A percentile compares a stretch with the other conserved stretches of the same genome.
Conservation (phyloP, 2,113 vertebrate species). For the Lichenostomus cassidix region DNA sequence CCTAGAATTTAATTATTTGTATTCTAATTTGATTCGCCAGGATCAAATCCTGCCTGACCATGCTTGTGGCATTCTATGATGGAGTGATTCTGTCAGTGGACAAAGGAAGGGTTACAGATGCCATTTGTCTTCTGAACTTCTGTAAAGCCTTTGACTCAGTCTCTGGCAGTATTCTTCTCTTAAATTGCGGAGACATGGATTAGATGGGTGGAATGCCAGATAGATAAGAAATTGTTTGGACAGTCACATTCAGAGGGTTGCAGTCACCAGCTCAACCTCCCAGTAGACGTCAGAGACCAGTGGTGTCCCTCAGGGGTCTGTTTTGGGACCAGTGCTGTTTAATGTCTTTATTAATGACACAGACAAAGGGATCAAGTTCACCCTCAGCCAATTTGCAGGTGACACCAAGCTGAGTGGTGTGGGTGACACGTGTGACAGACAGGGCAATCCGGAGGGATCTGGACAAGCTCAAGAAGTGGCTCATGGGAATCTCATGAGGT, state of each 20-base stretch:
- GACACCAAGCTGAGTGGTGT: neutral
- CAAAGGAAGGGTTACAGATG: neutral
- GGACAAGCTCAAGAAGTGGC: neutral
- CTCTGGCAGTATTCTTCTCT: neutral
- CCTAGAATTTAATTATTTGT: neutral
- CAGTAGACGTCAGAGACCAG: neutral
- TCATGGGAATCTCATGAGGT: neutral
- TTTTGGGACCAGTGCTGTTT: neutral
- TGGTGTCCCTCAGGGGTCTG: neutral
- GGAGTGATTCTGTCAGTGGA: no score
- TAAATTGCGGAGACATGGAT: neutral
- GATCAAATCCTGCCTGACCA: neutral
- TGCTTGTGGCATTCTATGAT: no score
- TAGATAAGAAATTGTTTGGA: neutral
- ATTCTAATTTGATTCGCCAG: neutral
- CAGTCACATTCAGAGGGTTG: neutral
- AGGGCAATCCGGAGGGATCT: neutral
- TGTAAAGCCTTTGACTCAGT: neutral
- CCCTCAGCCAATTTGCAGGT: neutral
- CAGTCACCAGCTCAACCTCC: neutral
- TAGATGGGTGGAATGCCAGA: accelerated
- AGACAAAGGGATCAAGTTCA: neutral
- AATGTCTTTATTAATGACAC: neutral
- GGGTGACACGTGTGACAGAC: neutral
- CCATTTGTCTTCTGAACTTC: neutral